phyloP scores from a whole-genome alignment of 2,113 vertebrate species.

The Agelaius phoeniceus region DNA sequence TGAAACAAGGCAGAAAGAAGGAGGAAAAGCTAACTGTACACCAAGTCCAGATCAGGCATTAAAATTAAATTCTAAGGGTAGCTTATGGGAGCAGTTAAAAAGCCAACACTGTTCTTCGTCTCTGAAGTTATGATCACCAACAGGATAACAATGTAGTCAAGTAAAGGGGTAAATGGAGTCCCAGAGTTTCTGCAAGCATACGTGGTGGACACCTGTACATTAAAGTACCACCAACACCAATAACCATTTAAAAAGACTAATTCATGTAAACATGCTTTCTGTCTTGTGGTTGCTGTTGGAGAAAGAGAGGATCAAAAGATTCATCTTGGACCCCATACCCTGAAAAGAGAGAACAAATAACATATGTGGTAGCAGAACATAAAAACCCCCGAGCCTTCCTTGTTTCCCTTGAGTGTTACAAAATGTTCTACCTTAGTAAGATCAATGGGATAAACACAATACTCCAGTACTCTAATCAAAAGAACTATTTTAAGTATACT shows the following conservation, averaged over 20 bases:
- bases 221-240: neutral
- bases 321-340: neutral
- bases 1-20: neutral
- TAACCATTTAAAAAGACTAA: neutral
- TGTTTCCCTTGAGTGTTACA: neutral
- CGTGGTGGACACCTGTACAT: rapidly evolving
- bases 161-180: neutral
- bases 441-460: neutral
- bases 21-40: neutral
- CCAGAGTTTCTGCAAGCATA: neutral
- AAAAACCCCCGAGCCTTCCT: neutral
- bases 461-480: neutral
- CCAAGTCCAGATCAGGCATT: neutral
- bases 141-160: neutral
- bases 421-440: neutral
- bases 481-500: neutral
- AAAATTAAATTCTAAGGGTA: neutral
- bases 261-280: neutral
- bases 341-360: neutral
- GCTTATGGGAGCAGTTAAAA: neutral
- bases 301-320: neutral
- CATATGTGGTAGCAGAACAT: neutral
- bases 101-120: neutral
- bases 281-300: neutral
- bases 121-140: neutral